Evolutionary conservation across 2,113 vertebrate genomes (phyloP).

Genomic region (Oreochromis spilurus): DNA sequence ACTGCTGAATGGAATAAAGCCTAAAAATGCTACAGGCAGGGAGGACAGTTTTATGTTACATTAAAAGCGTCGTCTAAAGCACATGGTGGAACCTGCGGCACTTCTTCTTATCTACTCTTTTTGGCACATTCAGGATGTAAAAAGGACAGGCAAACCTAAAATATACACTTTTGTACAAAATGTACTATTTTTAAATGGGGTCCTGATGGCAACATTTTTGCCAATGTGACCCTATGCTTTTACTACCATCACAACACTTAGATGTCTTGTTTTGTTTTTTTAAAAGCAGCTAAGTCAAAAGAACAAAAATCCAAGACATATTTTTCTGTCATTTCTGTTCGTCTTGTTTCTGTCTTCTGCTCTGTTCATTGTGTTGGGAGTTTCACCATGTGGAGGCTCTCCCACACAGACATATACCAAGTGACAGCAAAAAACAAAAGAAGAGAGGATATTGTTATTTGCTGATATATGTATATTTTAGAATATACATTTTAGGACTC

Average conservation of each 20-base stretch:
- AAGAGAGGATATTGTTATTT: background rate
- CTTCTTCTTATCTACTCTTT: background rate
- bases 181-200: background rate
- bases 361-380: background rate
- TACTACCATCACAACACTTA: background rate
- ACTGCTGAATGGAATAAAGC: background rate
- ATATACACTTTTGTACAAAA: background rate
- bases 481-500: background rate
- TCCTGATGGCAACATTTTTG: background rate
- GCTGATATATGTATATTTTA: background rate
- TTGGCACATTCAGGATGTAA: background rate
- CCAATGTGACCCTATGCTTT: background rate
- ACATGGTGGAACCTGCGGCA: background rate
- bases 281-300: background rate
- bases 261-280: background rate
- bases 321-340: background rate
- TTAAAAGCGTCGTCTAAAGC: constrained; percentile 1
- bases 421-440: background rate
- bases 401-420: background rate
- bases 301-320: background rate
- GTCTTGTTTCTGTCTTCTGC: background rate
- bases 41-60: background rate
- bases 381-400: background rate
- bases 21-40: background rate
- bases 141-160: background rate